Base-by-base conservation (phyloP, 2,888 invertebrate species). In the Agrochola lota region DNA sequence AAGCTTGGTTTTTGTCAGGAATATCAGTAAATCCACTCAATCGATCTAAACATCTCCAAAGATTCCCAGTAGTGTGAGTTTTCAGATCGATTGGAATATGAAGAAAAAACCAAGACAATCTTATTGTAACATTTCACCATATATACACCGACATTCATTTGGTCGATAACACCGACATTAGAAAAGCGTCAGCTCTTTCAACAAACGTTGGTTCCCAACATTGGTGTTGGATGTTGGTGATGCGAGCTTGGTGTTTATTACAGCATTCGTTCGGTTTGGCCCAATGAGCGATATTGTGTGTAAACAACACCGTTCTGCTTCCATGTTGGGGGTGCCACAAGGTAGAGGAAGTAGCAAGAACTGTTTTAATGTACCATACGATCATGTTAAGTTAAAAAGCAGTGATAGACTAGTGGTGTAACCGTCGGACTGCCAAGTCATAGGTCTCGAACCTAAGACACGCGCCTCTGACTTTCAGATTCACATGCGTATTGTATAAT, bases 271-370 rank as follows among this genome's bases (percentile, higher is more conserved):
- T 92, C 88, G 91, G 93, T 92, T 92, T 93, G 92, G 92, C 92
- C 94, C 94, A 94, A 94, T 94, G 94, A 94, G 92, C 93, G 93
- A 92, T 95, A 94, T 95, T 95, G 95, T 95, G 90, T 94, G 95
- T 95, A 95, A 95, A 95, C 95, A 95, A 89, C 87, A 89, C 87
- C 86, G 90, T 86, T 90, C 89, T 89, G 91, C 90, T 91, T 91
- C 87, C 88, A 91, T 85, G 82, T 84, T 87, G 74, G 66, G 68
- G 23, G 20, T 87, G 90, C 91, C 82, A 35, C 80, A 89, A 92
- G 83, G 15, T 26, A 83, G 0, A 84, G 86, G 89, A 74, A 78
- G 3, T 0, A 67, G 80, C 78, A 84, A 57, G 0, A 57, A 43
- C 11, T 26, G 30, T 40, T 3, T 52, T 66, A 17, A 23, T 5